Evolutionary conservation across 2,113 vertebrate genomes (phyloP).

Genomic region (Hemicordylus capensis): DNA sequence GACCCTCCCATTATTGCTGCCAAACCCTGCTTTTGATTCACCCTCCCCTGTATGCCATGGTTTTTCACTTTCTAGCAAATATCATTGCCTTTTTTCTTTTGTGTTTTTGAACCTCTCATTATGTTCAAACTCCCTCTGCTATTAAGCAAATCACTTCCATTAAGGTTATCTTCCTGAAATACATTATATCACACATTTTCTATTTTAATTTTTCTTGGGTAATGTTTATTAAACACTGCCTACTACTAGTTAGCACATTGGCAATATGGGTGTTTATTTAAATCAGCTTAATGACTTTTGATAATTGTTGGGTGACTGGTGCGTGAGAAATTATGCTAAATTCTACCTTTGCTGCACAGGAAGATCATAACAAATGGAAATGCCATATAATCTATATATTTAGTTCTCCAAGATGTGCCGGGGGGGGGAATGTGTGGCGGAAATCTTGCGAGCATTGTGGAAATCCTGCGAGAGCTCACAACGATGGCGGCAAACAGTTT

Average conservation of each 20-base stretch:
- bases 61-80: conserved; percentile 41
- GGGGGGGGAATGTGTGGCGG: too few species aligned
- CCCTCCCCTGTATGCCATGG: conserved; percentile 37
- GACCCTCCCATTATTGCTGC: neutral
- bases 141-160: conserved; percentile 37
- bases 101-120: conserved; percentile 47
- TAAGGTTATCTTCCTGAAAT: conserved; percentile 35
- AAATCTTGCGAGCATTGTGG: too few species aligned
- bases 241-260: conserved; percentile 48
- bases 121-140: conserved; percentile 36
- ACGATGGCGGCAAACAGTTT: too few species aligned
- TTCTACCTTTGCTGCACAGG: neutral
- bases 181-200: conserved; percentile 33
- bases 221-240: conserved; percentile 64
- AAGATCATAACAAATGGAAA: neutral
- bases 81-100: conserved; percentile 38
- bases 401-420: too few species aligned
- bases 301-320: neutral
- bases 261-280: conserved; percentile 61
- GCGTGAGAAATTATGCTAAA: neutral
- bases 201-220: neutral
- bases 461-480: too few species aligned
- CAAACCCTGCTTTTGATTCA: neutral
- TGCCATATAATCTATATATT: neutral
- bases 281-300: conserved; percentile 51